Base-by-base conservation (phyloP, 2,113 vertebrate genomes). In the Leptobrachium leishanense region DNA sequence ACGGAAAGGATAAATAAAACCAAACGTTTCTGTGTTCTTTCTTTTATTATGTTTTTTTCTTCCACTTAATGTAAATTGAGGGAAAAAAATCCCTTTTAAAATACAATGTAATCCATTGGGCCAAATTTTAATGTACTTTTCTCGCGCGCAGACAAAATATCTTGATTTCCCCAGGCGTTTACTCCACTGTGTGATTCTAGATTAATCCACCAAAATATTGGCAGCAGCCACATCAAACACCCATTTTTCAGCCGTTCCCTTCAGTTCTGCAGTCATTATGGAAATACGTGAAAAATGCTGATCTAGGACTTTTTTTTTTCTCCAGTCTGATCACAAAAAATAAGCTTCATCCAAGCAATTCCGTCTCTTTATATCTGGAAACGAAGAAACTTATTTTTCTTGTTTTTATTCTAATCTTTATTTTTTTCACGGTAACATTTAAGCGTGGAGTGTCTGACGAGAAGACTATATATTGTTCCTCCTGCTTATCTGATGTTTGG, bases 201-300 rank as follows among this genome's bases (percentile, higher is more conserved):
- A 72, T 55, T 65, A 79, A 79, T 72, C 43, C 63, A 42, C 43
- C 69, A 55, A 43, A 43, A 79, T 71, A 79, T 72, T 65, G 76
- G 71, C 68, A 63, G 43, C 65, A 10, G 44, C 59, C 76, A 50
- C 46, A 78, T 72, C 76, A 78, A 53, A 54, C 57, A 20, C 10
- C 68, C 68, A 72, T 79, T 79, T 43, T 50, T 79, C 68, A 79
- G 43, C 20, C 59, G 50, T 15, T 50, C 12, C 20, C 76, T 72
- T 42, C 59, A 7, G 41, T 41, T 67, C 55, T 41, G 62, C 76
- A 54, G 68, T 72, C 59, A 72, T 79, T 79, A 79, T 79, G 68
- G 76, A 79, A 72, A 79, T 79, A 59, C 39, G 3, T n/a, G 40
- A 50, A 72, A 63, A 65, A 65, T 65, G 68, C 70, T 79, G 76